A percentile compares a stretch with the other conserved stretches of the same genome.
These are phyloP conservation scores for Hipposideros larvatus DNA, from an alignment of 2,797 vertebrate genomes.

Conservation along the genomic window DNA sequence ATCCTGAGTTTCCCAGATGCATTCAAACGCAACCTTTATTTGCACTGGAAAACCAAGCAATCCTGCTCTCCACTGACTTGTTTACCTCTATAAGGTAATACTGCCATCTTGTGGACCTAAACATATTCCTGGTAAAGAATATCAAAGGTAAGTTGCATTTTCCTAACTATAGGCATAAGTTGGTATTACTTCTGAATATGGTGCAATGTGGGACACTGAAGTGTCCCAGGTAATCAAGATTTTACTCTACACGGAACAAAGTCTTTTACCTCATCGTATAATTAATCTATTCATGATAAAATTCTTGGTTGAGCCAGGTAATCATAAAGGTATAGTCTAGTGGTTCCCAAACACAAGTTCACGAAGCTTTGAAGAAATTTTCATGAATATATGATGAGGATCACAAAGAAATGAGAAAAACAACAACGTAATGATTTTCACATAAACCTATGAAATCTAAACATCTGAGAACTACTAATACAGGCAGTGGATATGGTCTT, in stretches of 20 bases:
- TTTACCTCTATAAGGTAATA: conserved; percentile 78
- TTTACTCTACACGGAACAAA: conserved; percentile 16
- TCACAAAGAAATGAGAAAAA: conserved; percentile 33
- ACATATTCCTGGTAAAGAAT: conserved; percentile 70
- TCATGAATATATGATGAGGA: not conserved
- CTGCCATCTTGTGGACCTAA: conserved; percentile 84
- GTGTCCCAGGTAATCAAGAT: not conserved
- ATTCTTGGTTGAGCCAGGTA: conserved; percentile 42
- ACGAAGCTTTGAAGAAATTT: conserved; percentile 41
- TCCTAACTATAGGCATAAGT: conserved; percentile 75
- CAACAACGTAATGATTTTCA: not conserved
- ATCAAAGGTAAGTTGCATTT: conserved; percentile 75
- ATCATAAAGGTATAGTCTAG: conserved; percentile 11
- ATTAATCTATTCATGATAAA: conserved; percentile 52
- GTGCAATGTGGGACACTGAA: not conserved
- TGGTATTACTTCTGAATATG: conserved; percentile 52
- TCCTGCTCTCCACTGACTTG: conserved; percentile 11
- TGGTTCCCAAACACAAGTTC: not conserved
- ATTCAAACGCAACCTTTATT: conserved; percentile 55
- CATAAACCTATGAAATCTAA: not conserved
- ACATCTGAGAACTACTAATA: not conserved
- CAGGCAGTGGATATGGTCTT: not conserved
- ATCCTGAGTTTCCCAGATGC: conserved; percentile 42
- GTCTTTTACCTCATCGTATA: conserved; percentile 24
- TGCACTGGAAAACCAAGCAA: conserved; percentile 51